Percentiles rank a stretch among this genome's conserved stretches.
phyloP scores from a whole-genome alignment of 2,797 vertebrate species.

The Mus minutoides region DNA sequence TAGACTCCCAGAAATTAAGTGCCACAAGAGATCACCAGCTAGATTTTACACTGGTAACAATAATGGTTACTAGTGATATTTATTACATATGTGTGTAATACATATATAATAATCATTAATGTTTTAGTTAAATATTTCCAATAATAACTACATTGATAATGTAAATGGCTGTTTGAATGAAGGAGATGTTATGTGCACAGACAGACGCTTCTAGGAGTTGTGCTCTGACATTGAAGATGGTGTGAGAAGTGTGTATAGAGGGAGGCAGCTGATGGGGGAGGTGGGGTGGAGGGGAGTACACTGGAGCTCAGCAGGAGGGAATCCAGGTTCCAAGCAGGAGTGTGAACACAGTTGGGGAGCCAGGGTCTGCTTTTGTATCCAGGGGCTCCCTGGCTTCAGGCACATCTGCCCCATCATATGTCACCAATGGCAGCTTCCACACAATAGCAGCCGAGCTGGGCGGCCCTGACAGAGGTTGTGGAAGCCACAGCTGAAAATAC shows the following conservation, averaged over 20 bases:
- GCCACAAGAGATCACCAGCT: background rate
- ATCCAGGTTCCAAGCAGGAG: fast-evolving
- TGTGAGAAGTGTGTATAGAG: background rate
- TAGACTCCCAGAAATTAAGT: background rate
- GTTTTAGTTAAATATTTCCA: constrained; percentile 6
- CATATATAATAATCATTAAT: background rate
- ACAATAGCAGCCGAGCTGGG: background rate
- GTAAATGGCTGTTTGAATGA: background rate
- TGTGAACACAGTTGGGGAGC: background rate
- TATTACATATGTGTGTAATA: background rate
- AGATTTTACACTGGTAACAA: background rate
- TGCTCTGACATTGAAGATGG: background rate
- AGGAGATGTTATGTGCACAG: background rate
- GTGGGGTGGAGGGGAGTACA: background rate
- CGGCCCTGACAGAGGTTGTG: background rate
- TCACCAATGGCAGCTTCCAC: background rate
- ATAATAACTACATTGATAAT: background rate
- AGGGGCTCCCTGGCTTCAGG: background rate
- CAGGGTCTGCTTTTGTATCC: background rate
- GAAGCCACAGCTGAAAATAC: background rate
- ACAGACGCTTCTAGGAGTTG: background rate
- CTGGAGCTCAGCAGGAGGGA: background rate
- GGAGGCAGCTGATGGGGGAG: background rate
- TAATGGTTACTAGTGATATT: background rate
- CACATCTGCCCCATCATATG: background rate